Base-by-base conservation (phyloP, 1,140 invertebrate species). In the Drosophila hydei region DNA sequence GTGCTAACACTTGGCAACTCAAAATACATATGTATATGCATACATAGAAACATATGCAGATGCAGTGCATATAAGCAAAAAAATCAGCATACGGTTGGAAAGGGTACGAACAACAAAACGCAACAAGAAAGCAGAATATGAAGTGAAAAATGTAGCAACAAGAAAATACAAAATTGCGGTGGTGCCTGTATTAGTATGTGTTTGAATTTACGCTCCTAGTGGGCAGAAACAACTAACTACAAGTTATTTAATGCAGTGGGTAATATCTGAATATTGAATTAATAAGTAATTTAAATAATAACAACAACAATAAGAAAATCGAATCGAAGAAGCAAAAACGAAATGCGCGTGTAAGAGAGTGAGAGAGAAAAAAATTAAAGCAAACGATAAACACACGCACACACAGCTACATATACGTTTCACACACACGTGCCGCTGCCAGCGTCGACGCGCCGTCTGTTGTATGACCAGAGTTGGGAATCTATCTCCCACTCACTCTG, bases 241-340 rank as follows among this genome's bases (percentile, higher is more conserved):
- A 52, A 50, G 25, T 40, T 38, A 40, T 48, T 64, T 50, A 36
- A 23, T 67, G 55, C 43, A 45, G 25, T 60, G 19, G 48, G 33
- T 80, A 67, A 63, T 67, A 48, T 61, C 38, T 47, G 55, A 77
- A 75, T 75, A 83, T 72, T 83, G 43, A 74, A 83, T 78, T 75
- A 83, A 78, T 68, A 71, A 67, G 59, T 65, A 55, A 54, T 72
- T 72, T 58, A 45, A 55, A 40, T 68, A 62, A 81, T 60, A 81
- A 83, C 45, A 80, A 77, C 48, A 80, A 80, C 74, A 81, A 83
- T 72, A 80, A 67, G 40, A 79, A 80, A 81, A 81, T 83, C 74
- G 76, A 78, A 80, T 9, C 47, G 55, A 79, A 45, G 19, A 19
- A 72, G 64, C 54, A 58, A 12, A 62, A 67, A 54, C 25, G 60